phyloP scores from a whole-genome alignment of 1,140 invertebrate species.

The Micrasema longulum region DNA sequence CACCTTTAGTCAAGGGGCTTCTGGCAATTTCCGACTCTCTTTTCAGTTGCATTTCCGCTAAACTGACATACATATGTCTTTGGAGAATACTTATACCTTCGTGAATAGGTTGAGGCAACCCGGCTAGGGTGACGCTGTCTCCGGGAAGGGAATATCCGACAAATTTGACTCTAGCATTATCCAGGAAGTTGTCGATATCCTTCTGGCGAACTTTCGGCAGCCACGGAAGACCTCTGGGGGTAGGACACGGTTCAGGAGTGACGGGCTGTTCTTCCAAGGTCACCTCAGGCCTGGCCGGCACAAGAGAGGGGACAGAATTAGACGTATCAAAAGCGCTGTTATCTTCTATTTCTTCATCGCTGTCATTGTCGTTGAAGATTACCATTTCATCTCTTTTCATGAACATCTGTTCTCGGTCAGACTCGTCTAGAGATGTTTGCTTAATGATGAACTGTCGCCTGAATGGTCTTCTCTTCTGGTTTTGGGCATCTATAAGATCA shows the following conservation, averaged over 20 bases:
- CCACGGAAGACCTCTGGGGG: slow-evolving; percentile 86
- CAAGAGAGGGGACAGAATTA: background rate
- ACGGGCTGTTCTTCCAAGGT: slow-evolving; percentile 23
- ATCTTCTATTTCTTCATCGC: slow-evolving; percentile 68
- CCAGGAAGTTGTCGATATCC: slow-evolving; percentile 92
- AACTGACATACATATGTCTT: slow-evolving; percentile 87
- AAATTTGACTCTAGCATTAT: slow-evolving; percentile 93
- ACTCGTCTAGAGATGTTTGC: slow-evolving; percentile 93
- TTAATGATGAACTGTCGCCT: slow-evolving; percentile 84
- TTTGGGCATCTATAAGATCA: slow-evolving; percentile 91
- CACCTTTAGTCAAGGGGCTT: slow-evolving; percentile 81
- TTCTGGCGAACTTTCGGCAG: slow-evolving; percentile 95
- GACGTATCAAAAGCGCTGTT: slow-evolving; percentile 67
- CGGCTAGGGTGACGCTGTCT: slow-evolving; percentile 88
- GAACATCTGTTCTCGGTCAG: slow-evolving; percentile 75
- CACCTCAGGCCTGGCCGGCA: slow-evolving; percentile 20
- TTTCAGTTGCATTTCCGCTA: slow-evolving; percentile 86
- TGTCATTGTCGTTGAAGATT: slow-evolving; percentile 55
- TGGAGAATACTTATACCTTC: slow-evolving; percentile 93
- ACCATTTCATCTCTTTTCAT: slow-evolving; percentile 75
- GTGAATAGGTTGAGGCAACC: slow-evolving; percentile 93
- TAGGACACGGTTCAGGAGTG: slow-evolving; percentile 65
- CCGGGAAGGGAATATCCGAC: slow-evolving; percentile 91
- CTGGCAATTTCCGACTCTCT: slow-evolving; percentile 85
- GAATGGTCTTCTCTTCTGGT: slow-evolving; percentile 77